Base-by-base conservation (phyloP, 2,113 vertebrate species). In the Strigops habroptila region DNA sequence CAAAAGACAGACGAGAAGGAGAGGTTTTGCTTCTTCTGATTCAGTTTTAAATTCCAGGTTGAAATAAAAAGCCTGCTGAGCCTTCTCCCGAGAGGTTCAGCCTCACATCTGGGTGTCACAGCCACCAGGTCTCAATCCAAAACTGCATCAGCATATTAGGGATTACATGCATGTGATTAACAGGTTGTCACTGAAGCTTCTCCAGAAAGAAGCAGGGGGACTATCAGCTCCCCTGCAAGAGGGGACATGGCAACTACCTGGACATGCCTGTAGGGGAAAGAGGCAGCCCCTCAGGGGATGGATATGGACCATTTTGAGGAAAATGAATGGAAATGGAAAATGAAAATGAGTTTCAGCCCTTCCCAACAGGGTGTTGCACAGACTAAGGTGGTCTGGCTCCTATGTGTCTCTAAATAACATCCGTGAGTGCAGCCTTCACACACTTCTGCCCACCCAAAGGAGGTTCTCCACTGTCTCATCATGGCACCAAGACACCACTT, bases 371-470 rank as follows among this genome's bases (percentile, higher is more conserved):
- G 37, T 48, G 31, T 12, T 73, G 39, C 44, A 35, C 0, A 55
- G 74, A 48, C 44, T 21, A 22, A 39, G 57, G 33, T 3, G 23
- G 39, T 18, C 31, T 19, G n/a, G 43, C 28, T 85, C 39, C 57
- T 14, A 0, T 2, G 4, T 0, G 17, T 46, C 78, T 82, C 79
- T 18, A 60, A 30, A 3, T 18, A 27, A 35, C 16, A 16, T 1
- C 37, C 1, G 1, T 0, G 0, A 46, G 12, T 12, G 59, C 49
- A 62, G 53, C 14, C 2, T 8, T 57, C 0, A 1, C 41, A 16
- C 1, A 1, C 4, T 30, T 35, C 53, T 74, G 43, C 69, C 64
- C 64, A 46, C 14, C 39, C 17, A 1, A 59, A 31, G 14, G 21
- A 14, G 43, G 12, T 8, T 77, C 59, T 37, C 15, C 33, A 69